phyloP scores from a whole-genome alignment of 2,888 invertebrate species.

The Nipponacmea schrenckii region DNA sequence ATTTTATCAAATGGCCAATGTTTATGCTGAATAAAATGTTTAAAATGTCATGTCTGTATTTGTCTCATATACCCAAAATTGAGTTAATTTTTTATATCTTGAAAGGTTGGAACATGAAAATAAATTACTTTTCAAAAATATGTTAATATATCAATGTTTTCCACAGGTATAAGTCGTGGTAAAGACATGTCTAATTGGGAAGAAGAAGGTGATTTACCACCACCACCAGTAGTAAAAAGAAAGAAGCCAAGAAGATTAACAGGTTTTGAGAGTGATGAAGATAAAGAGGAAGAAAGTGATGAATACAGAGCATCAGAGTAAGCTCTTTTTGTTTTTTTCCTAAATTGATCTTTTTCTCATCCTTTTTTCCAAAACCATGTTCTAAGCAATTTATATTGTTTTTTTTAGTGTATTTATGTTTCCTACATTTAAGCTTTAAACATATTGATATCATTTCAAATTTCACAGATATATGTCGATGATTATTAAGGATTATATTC shows the following conservation, averaged over 20 bases:
- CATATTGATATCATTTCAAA: too few relatives aligned
- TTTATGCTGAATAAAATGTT: too few relatives aligned
- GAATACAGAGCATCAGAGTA: slow-evolving; percentile 89
- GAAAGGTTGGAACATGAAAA: too few relatives aligned
- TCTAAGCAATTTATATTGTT: background rate
- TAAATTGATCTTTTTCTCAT: too few relatives aligned
- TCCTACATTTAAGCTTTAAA: background rate
- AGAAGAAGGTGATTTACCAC: slow-evolving; percentile 77
- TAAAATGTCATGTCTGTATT: too few relatives aligned
- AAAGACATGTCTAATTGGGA: slow-evolving; percentile 90
- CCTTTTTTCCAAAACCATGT: background rate
- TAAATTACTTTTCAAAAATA: too few relatives aligned
- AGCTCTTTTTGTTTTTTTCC: slow-evolving; percentile 32
- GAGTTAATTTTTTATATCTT: too few relatives aligned
- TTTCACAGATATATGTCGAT: too few relatives aligned
- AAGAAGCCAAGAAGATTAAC: slow-evolving; percentile 32
- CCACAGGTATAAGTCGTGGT: slow-evolving; percentile 83
- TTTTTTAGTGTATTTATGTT: background rate
- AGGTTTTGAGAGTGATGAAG: slow-evolving; percentile 71
- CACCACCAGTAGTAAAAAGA: slow-evolving; percentile 74
- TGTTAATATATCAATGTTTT: too few relatives aligned
- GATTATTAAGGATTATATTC: too few relatives aligned
- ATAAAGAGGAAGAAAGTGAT: slow-evolving; percentile 80
- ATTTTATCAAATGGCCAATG: too few relatives aligned
- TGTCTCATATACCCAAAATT: too few relatives aligned